Percentiles rank a stretch among this genome's conserved stretches.
Evolutionary conservation across 2,888 invertebrate species (phyloP).

Genomic region (Ormyrus thymus): DNA sequence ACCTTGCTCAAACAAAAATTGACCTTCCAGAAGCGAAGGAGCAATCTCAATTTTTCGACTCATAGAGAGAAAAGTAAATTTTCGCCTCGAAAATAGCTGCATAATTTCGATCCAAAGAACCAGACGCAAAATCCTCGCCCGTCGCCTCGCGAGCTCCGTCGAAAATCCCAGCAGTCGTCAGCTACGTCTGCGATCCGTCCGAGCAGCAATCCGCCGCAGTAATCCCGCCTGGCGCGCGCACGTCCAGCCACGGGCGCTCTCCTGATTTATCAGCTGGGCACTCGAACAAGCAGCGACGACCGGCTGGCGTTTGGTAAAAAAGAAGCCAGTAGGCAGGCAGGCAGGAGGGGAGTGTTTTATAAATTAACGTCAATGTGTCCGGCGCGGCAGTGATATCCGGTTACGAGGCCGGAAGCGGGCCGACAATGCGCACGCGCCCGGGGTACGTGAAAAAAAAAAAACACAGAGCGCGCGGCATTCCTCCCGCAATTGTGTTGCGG

Average conservation of each 20-base stretch:
- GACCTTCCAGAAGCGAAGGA: too few relatives aligned
- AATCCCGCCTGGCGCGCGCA: too few relatives aligned
- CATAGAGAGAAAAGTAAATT: too few relatives aligned
- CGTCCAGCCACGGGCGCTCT: not conserved
- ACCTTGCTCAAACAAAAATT: too few relatives aligned
- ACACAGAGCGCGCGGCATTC: conserved; percentile 59
- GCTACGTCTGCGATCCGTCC: too few relatives aligned
- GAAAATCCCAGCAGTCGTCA: too few relatives aligned
- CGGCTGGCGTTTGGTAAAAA: conserved; percentile 41
- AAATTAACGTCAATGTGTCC: conserved; percentile 74
- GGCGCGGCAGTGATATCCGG: conserved; percentile 70
- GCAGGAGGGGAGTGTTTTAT: conserved; percentile 68
- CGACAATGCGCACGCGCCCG: conserved; percentile 68
- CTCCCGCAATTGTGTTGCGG: conserved; percentile 65
- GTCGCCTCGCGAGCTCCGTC: too few relatives aligned
- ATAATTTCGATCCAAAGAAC: too few relatives aligned
- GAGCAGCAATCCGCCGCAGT: too few relatives aligned
- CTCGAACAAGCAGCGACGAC: conserved; percentile 2
- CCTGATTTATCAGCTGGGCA: conserved; percentile 48
- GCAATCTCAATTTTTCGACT: too few relatives aligned
- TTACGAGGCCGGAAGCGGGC: conserved; percentile 72
- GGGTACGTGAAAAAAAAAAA: conserved; percentile 57
- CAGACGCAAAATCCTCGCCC: too few relatives aligned
- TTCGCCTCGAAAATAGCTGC: too few relatives aligned
- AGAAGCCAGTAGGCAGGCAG: conserved; percentile 11